A percentile compares a stretch with the other conserved stretches of the same genome.
These are phyloP conservation scores for Bos taurus DNA, from an alignment of 2,113 vertebrate genomes.

Conservation along the genomic window DNA sequence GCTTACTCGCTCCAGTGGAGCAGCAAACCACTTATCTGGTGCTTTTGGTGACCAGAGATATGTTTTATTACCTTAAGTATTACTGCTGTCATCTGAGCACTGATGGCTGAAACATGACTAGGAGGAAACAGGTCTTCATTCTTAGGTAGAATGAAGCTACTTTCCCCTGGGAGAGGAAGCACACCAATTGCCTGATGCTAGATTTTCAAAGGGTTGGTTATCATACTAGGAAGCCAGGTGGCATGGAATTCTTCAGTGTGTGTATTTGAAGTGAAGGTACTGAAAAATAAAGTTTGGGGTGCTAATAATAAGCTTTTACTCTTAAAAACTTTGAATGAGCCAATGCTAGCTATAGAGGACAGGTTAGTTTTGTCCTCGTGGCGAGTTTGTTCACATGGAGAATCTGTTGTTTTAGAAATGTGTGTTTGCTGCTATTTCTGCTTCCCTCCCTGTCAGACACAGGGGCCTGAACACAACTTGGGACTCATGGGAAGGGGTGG, in stretches of 20 bases:
- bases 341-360: background rate
- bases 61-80: background rate
- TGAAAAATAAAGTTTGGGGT: background rate
- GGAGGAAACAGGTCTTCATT: background rate
- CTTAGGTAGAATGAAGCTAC: background rate
- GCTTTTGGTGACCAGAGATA: background rate
- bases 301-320: background rate
- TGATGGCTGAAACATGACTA: background rate
- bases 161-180: background rate
- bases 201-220: background rate
- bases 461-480: background rate
- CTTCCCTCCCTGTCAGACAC: background rate
- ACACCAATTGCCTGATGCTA: too few species aligned
- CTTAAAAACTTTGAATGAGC: background rate
- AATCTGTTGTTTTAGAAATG: background rate
- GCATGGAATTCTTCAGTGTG: background rate
- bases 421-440: background rate
- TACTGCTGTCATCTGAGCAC: background rate
- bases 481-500: background rate
- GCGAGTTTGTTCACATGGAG: background rate
- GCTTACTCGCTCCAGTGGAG: background rate
- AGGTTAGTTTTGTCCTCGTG: background rate
- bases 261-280: background rate
- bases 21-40: background rate
- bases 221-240: background rate